A percentile compares a stretch with the other conserved stretches of the same genome.
Evolutionary conservation across 2,797 vertebrate species (phyloP).

Genomic region (Morus bassanus): DNA sequence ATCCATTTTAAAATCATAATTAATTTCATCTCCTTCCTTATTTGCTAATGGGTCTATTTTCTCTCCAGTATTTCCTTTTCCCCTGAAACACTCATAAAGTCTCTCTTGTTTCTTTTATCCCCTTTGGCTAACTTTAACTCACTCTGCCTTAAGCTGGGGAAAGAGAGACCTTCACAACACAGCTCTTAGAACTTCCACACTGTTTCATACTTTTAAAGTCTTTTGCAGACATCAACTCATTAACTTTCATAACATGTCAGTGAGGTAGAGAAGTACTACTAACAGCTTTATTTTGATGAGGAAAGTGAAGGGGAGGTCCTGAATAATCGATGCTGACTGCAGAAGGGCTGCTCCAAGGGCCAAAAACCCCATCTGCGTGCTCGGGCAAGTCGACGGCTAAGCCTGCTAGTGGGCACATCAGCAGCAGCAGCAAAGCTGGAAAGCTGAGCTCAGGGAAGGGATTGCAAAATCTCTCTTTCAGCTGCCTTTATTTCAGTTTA

Average conservation of each 20-base stretch:
- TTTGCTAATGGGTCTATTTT: constrained; percentile 57
- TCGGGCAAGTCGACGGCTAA: not conserved
- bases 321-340: not conserved
- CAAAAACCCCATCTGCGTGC: not conserved
- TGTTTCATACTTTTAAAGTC: not conserved
- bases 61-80: constrained; percentile 59
- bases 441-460: not conserved
- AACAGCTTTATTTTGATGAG: constrained; percentile 33
- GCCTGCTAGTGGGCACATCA: not conserved
- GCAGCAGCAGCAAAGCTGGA: not conserved
- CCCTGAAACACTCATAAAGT: constrained; percentile 39
- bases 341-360: not conserved
- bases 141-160: constrained; percentile 9
- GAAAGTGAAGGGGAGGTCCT: not conserved
- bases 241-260: constrained; percentile 21
- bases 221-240: constrained; percentile 27
- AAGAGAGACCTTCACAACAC: constrained; percentile 7
- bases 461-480: not conserved
- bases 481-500: not conserved
- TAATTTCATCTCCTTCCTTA: constrained; percentile 59
- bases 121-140: constrained; percentile 61
- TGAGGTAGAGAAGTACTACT: not conserved
- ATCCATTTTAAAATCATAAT: constrained; percentile 59
- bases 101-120: constrained; percentile 23
- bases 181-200: not conserved